phyloP scores from a whole-genome alignment of 2,797 vertebrate genomes.

The Ciconia nigra region DNA sequence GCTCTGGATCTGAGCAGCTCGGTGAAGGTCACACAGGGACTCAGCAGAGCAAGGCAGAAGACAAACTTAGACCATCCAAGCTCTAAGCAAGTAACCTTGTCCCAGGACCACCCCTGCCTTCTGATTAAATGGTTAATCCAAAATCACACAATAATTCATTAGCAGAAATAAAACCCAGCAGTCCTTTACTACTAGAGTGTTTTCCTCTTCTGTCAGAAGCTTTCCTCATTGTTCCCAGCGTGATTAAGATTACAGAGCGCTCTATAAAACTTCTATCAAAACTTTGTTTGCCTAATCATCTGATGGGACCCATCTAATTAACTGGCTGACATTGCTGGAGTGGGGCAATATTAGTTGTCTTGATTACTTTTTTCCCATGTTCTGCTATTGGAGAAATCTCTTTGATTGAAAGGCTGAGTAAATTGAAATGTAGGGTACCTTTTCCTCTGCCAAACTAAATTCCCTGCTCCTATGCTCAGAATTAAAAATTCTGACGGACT shows the following conservation, averaged over 20 bases:
- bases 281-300: constrained; percentile 63
- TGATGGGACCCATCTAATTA: constrained; percentile 59
- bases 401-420: constrained; percentile 45
- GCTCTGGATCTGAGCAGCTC: neutral
- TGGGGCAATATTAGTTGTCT: constrained; percentile 61
- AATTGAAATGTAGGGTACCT: neutral
- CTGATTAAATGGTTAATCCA: neutral
- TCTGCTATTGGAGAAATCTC: constrained; percentile 25
- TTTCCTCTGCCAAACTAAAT: neutral
- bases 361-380: constrained; percentile 51
- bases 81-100: neutral
- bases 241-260: neutral
- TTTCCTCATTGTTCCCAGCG: neutral
- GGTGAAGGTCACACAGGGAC: neutral
- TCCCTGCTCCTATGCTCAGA: neutral
- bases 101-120: neutral
- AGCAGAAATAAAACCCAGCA: neutral
- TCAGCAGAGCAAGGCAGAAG: neutral
- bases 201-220: neutral
- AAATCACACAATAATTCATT: neutral
- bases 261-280: constrained; percentile 57
- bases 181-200: neutral
- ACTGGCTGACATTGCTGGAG: constrained; percentile 23
- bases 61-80: neutral
- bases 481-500: neutral